Percentiles rank a stretch among this genome's conserved stretches.
Conservation (phyloP, 2,113 vertebrate species). For the Puntigrus tetrazona region DNA sequence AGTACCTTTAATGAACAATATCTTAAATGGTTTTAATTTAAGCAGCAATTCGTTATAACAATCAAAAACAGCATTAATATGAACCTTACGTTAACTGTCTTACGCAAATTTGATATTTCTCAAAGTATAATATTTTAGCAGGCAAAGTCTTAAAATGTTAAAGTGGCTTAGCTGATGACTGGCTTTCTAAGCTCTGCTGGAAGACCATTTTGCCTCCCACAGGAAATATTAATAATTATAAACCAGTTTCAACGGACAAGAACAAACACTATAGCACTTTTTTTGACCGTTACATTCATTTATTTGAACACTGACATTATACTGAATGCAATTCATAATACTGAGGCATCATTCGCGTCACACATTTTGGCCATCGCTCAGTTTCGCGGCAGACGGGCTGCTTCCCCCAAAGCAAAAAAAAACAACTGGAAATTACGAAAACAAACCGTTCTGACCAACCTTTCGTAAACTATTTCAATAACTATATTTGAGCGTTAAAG, state of each 20-base stretch:
- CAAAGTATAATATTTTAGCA: neutral
- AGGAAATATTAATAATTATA: too few relatives aligned
- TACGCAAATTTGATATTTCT: neutral
- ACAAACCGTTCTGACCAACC: neutral
- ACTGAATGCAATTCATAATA: neutral
- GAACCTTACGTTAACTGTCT: neutral
- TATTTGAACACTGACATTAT: conserved; percentile 3
- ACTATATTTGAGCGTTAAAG: neutral
- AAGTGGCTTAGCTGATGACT: neutral
- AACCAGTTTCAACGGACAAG: neutral
- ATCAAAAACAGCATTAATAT: neutral
- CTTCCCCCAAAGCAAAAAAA: neutral
- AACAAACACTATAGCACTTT: neutral
- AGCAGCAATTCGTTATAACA: too few relatives aligned
- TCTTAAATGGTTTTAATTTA: neutral
- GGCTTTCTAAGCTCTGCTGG: neutral
- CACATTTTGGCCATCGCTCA: neutral
- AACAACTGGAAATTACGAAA: neutral
- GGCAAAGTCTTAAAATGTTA: neutral
- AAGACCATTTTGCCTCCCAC: neutral
- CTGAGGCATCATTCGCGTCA: neutral
- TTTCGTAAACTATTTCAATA: neutral
- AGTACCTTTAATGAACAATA: neutral
- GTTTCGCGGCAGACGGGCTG: neutral
- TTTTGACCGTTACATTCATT: neutral